Percentiles rank a stretch among this genome's conserved stretches.
Conservation (phyloP, 1,140 invertebrate species). For the Meloidogyne exigua region DNA sequence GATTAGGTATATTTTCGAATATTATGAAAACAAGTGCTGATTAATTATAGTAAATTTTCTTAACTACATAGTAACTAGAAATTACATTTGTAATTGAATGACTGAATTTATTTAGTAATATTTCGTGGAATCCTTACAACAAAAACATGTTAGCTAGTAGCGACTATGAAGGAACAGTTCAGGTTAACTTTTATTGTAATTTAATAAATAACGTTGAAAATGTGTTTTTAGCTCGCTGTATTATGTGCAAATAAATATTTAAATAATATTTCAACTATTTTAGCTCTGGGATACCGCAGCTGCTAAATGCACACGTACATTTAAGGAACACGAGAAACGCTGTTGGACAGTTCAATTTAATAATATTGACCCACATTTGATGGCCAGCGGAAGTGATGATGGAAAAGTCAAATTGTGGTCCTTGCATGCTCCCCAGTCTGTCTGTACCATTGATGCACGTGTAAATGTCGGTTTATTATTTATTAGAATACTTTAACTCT, state of each 20-base stretch:
- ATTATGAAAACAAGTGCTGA: no score
- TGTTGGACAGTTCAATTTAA: conserved; percentile 97
- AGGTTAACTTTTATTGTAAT: background rate
- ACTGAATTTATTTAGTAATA: conserved; percentile 71
- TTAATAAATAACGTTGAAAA: background rate
- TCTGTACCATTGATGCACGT: conserved; percentile 82
- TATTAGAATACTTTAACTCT: background rate
- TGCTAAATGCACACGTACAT: conserved; percentile 72
- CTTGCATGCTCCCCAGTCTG: conserved; percentile 74
- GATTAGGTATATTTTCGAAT: conserved; percentile 68
- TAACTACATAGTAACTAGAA: no score
- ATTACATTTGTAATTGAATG: background rate
- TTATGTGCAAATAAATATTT: no score
- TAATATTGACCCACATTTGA: conserved; percentile 80
- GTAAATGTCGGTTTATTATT: conserved; percentile 73
- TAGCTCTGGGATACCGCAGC: conserved; percentile 87
- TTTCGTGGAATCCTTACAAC: conserved; percentile 89
- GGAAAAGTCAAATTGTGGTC: conserved; percentile 69
- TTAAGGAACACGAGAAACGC: conserved; percentile 88
- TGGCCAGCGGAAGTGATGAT: conserved; percentile 92
- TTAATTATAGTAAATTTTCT: no score
- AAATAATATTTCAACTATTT: conserved; percentile 66
- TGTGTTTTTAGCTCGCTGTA: no score
- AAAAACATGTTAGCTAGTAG: conserved; percentile 69
- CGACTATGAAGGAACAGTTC: conserved; percentile 12